These are phyloP conservation scores for Acanthosepion esculentum DNA, from an alignment of 2,888 invertebrate genomes.

Conservation along the genomic window DNA sequence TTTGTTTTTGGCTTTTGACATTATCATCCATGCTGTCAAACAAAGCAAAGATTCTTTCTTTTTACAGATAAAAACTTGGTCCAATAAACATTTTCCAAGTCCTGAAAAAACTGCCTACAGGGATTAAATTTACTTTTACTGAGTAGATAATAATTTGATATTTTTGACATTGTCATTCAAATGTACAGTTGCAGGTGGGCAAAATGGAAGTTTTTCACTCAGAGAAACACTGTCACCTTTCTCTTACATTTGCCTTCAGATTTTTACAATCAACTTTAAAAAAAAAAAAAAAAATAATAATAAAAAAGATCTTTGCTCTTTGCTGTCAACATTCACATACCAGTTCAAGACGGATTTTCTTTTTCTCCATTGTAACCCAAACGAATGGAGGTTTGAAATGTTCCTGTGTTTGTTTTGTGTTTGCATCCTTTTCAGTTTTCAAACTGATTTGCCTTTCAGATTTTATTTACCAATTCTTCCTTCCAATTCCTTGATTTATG, in stretches of 20 bases:
- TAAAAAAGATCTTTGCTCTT: not conserved
- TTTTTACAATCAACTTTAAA: too few species aligned
- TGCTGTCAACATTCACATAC: not conserved
- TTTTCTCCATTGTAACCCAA: not conserved
- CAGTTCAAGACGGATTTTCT: too few species aligned
- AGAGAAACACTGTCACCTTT: too few species aligned
- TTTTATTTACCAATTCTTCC: not conserved
- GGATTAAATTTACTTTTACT: not conserved
- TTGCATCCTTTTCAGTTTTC: not conserved
- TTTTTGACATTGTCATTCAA: not conserved
- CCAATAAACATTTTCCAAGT: not conserved
- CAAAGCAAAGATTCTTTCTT: not conserved
- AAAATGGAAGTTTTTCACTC: not conserved
- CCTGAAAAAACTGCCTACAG: not conserved
- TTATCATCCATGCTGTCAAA: not conserved
- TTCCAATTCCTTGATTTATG: not conserved
- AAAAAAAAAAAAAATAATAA: too few species aligned
- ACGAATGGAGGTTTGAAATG: not conserved
- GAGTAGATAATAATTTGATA: conserved; percentile 10
- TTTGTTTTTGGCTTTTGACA: not conserved
- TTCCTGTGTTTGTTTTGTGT: not conserved
- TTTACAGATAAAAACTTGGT: not conserved
- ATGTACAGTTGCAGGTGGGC: not conserved
- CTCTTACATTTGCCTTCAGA: too few species aligned
- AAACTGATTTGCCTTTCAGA: not conserved